phyloP scores from a whole-genome alignment of 2,888 invertebrate genomes.

The Apeira syringaria region DNA sequence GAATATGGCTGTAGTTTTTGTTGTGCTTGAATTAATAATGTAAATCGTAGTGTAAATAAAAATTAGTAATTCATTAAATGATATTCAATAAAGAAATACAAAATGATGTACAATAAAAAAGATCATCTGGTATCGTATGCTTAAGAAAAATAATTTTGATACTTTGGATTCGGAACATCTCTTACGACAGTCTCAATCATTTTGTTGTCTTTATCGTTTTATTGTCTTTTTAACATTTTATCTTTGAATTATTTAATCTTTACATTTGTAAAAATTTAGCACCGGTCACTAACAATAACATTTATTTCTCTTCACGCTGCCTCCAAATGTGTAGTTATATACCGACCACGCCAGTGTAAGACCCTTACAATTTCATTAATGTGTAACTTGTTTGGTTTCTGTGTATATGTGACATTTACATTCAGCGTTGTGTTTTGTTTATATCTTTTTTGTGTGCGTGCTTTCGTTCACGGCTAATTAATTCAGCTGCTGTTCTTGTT shows the following conservation, averaged over 20 bases:
- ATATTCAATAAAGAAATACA: not conserved
- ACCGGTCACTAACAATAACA: constrained; percentile 56
- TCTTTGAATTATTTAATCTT: no score
- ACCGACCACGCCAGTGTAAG: constrained; percentile 87
- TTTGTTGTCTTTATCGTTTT: constrained; percentile 32
- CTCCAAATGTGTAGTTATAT: constrained; percentile 77
- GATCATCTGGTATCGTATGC: not conserved
- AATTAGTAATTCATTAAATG: not conserved
- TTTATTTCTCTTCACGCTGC: constrained; percentile 75
- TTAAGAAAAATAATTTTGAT: not conserved
- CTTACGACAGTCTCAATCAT: constrained; percentile 58
- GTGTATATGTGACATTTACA: constrained; percentile 3
- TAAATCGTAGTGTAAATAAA: constrained; percentile 24
- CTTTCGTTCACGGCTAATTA: constrained; percentile 13
- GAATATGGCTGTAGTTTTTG: constrained; percentile 44
- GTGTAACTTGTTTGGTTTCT: constrained; percentile 29
- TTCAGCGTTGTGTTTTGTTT: constrained; percentile 20
- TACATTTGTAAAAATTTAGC: constrained; percentile 35
- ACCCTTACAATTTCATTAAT: constrained; percentile 47
- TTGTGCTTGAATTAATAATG: constrained; percentile 30
- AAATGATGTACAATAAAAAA: not conserved
- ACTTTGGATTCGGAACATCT: constrained; percentile 66
- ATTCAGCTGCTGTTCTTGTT: constrained; percentile 7
- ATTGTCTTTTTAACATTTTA: no score
- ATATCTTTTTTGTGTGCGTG: constrained; percentile 29